Conservation (phyloP, 53 echinoderm and acorn worm species). For the Hippasteria phrygiana region DNA sequence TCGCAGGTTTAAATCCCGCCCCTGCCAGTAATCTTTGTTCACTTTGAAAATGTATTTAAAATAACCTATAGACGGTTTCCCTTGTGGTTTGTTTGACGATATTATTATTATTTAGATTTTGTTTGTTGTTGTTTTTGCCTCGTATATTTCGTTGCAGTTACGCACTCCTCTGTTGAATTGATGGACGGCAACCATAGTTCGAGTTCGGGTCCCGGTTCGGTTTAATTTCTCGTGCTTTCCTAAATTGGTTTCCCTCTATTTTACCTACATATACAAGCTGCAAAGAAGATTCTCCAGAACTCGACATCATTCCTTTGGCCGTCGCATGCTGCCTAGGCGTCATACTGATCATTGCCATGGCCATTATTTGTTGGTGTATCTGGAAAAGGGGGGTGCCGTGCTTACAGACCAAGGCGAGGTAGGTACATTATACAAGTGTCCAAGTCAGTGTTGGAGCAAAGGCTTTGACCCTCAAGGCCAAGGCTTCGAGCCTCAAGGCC, state of each 20-base stretch:
- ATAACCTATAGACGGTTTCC: too few relatives aligned
- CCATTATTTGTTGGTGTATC: neutral
- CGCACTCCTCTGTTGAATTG: too few relatives aligned
- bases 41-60: too few relatives aligned
- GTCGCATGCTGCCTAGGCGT: neutral
- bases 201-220: neutral
- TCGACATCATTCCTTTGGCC: neutral
- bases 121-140: too few relatives aligned
- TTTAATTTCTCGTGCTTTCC: too few relatives aligned
- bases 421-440: neutral
- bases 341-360: neutral
- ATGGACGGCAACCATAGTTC: too few relatives aligned
- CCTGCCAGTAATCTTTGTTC: too few relatives aligned
- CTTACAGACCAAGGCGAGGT: neutral
- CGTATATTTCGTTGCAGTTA: too few relatives aligned
- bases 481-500: neutral
- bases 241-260: too few relatives aligned
- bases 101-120: too few relatives aligned
- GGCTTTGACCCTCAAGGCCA: neutral
- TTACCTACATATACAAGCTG: neutral
- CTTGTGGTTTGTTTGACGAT: too few relatives aligned
- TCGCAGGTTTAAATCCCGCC: too few relatives aligned
- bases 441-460: neutral
- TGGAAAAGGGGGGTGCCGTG: neutral
- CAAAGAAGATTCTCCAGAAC: neutral